These are phyloP conservation scores for Ips typographus DNA, from an alignment of 1,140 invertebrate species.

Conservation along the genomic window DNA sequence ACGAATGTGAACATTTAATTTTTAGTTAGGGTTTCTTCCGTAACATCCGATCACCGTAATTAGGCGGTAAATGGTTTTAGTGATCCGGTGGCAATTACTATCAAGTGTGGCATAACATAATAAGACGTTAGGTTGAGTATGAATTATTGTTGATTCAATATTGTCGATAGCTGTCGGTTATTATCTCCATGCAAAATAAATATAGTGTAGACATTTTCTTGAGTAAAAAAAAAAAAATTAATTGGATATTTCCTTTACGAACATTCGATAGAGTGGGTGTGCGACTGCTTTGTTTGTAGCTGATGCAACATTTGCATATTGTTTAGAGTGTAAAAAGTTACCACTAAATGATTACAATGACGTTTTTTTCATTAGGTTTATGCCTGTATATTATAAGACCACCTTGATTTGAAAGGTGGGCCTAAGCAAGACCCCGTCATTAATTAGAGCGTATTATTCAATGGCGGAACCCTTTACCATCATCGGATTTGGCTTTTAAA, in stretches of 20 bases:
- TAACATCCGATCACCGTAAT: conserved; percentile 2
- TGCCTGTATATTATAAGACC: not conserved
- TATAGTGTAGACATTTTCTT: not conserved
- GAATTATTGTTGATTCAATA: not conserved
- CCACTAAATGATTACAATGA: not conserved
- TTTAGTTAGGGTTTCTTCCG: conserved; percentile 1
- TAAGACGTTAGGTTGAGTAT: conserved; percentile 1
- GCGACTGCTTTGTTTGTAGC: not conserved
- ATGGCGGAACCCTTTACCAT: conserved; percentile 1
- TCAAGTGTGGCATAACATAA: not conserved
- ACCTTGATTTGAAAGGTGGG: not conserved
- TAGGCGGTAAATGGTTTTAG: not conserved
- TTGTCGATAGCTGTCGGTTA: not conserved
- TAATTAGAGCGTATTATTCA: conserved; percentile 1
- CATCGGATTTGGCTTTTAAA: conserved; percentile 16
- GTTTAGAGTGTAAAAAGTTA: conserved; percentile 1
- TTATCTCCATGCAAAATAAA: not conserved
- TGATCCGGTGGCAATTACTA: not conserved
- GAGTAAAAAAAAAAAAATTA: not conserved
- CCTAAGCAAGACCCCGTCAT: not conserved
- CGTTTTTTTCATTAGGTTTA: not conserved
- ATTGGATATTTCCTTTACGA: too few relatives aligned
- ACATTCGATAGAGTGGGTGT: not conserved
- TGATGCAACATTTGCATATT: not conserved
- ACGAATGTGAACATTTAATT: conserved; percentile 3